Percentiles rank a stretch among this genome's conserved stretches.
phyloP scores from a whole-genome alignment of 2,797 vertebrate genomes.

The Esox masquinongy region DNA sequence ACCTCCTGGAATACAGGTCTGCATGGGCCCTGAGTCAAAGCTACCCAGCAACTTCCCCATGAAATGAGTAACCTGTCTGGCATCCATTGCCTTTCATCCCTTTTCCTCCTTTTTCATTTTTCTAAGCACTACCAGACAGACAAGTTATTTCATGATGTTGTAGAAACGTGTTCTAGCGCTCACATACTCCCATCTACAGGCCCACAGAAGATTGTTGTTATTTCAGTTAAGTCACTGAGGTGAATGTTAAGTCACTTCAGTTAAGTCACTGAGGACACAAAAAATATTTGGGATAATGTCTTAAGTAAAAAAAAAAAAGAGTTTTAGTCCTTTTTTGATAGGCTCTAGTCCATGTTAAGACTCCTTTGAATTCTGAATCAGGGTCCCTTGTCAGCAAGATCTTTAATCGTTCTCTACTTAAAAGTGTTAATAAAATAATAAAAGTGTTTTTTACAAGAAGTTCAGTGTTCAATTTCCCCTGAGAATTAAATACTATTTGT shows the following conservation, averaged over 20 bases:
- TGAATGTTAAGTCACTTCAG: too few species aligned
- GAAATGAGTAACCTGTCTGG: slow-evolving; percentile 41
- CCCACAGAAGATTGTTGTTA: slow-evolving; percentile 6
- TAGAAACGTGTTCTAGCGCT: slow-evolving; percentile 1
- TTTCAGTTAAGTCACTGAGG: background rate
- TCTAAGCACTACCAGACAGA: background rate
- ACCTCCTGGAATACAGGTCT: slow-evolving; percentile 57
- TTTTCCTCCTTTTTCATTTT: background rate
- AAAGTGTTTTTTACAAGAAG: too few species aligned
- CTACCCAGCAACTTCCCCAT: slow-evolving; percentile 26
- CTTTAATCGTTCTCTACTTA: too few species aligned
- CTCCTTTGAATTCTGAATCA: too few species aligned
- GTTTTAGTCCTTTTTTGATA: too few species aligned
- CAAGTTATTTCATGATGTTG: slow-evolving; percentile 4
- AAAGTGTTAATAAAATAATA: too few species aligned
- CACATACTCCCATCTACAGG: slow-evolving; percentile 28
- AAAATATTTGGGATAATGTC: background rate
- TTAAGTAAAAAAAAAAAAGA: background rate
- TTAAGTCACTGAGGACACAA: background rate
- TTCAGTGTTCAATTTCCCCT: too few species aligned
- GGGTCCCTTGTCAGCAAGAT: too few species aligned
- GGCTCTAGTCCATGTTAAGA: too few species aligned
- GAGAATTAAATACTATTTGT: too few species aligned
- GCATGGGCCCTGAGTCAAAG: slow-evolving; percentile 59
- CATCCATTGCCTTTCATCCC: slow-evolving; percentile 25